Percentiles rank a stretch among this genome's conserved stretches.
These are phyloP conservation scores for Melieria picta DNA, from an alignment of 2,888 invertebrate species.

Conservation along the genomic window DNA sequence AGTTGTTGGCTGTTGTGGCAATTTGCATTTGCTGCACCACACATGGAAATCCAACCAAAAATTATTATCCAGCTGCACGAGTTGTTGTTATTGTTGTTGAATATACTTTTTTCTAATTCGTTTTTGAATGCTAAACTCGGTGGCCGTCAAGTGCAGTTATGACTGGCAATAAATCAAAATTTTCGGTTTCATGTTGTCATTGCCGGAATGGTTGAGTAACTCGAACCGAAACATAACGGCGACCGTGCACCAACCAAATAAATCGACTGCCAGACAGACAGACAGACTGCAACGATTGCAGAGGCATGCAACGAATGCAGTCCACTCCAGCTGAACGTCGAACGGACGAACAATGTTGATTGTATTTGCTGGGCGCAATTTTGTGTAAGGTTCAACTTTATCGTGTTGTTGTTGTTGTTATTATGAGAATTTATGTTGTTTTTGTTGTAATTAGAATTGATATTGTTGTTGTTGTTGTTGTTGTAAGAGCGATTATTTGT, in stretches of 20 bases:
- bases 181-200: slow-evolving; percentile 59
- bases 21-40: slow-evolving; percentile 17
- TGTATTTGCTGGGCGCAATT: too few species aligned
- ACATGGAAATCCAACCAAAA: slow-evolving; percentile 12
- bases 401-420: too few species aligned
- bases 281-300: not conserved
- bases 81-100: slow-evolving; percentile 8
- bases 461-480: too few species aligned
- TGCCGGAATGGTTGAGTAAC: slow-evolving; percentile 52
- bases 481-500: too few species aligned
- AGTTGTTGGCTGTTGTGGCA: slow-evolving; percentile 30
- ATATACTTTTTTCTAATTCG: slow-evolving; percentile 12
- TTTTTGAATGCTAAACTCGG: slow-evolving; percentile 33
- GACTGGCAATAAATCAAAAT: slow-evolving; percentile 57
- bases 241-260: not conserved
- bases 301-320: too few species aligned
- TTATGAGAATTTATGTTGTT: too few species aligned
- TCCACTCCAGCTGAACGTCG: too few species aligned
- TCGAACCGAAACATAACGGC: not conserved
- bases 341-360: too few species aligned
- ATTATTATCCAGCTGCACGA: slow-evolving; percentile 17
- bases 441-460: too few species aligned
- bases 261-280: not conserved
- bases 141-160: slow-evolving; percentile 56
- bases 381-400: too few species aligned